These are phyloP conservation scores for Leptinotarsa rubiginosa DNA, from an alignment of 2,888 invertebrate genomes.

Conservation along the genomic window DNA sequence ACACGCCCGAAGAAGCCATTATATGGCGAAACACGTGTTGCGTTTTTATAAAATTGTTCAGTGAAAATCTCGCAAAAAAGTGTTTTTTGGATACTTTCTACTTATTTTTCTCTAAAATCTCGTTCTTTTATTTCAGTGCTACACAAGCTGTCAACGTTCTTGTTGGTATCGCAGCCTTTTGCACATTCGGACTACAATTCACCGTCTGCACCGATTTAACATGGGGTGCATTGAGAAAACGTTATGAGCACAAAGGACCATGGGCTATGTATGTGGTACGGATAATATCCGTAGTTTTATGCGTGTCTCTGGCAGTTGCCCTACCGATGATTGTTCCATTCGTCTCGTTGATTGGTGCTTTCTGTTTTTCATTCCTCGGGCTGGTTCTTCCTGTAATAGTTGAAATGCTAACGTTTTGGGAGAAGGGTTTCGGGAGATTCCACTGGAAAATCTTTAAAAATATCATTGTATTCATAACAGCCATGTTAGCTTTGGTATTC, in stretches of 20 bases:
- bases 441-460: conserved; percentile 86
- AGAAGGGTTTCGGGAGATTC: conserved; percentile 79
- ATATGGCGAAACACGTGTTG: too few relatives aligned
- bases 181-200: conserved; percentile 96
- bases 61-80: too few relatives aligned
- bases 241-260: conserved; percentile 70
- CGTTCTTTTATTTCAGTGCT: conserved; percentile 71
- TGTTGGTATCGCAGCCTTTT: conserved; percentile 90
- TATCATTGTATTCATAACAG: conserved; percentile 79
- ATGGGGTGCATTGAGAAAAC: conserved; percentile 85
- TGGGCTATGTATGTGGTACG: conserved; percentile 83
- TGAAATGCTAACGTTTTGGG: conserved; percentile 88
- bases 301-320: conserved; percentile 83
- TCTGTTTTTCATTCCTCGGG: conserved; percentile 92
- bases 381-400: conserved; percentile 88
- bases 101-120: conserved; percentile 22
- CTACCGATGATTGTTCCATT: conserved; percentile 91
- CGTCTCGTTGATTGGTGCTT: conserved; percentile 92
- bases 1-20: too few relatives aligned
- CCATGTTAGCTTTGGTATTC: conserved; percentile 83
- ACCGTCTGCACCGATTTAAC: conserved; percentile 96
- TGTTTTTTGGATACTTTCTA: too few relatives aligned
- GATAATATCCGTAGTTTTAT: conserved; percentile 74
- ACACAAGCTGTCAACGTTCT: conserved; percentile 90
- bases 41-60: too few relatives aligned